Conservation (phyloP, 35 echinoderm and acorn worm species). For the Hemicentrotus pulcherrimus region DNA sequence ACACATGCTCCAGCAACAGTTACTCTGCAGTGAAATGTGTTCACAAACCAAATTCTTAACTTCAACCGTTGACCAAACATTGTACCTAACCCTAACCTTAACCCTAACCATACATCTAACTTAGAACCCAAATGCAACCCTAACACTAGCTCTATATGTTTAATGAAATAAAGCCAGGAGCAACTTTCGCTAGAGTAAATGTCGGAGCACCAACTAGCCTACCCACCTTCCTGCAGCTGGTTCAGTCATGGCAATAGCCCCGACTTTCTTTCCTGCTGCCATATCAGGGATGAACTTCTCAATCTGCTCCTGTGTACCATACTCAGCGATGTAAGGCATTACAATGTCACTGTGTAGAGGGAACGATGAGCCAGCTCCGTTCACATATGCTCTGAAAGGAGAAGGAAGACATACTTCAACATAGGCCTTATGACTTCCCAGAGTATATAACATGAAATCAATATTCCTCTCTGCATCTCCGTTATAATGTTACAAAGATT, state of each 20-base stretch:
- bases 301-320: constrained; percentile 71
- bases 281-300: constrained; percentile 73
- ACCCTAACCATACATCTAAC: no score
- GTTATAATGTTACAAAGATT: neutral
- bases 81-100: no score
- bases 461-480: neutral
- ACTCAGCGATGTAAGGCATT: constrained; percentile 71
- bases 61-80: no score
- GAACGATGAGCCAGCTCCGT: constrained; percentile 52
- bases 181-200: no score
- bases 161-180: no score
- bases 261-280: constrained; percentile 70
- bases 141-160: no score
- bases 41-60: neutral
- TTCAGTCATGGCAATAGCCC: constrained; percentile 81
- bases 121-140: no score
- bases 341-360: constrained; percentile 73
- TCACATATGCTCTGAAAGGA: constrained; percentile 61
- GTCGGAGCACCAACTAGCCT: no score
- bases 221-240: constrained; percentile 80
- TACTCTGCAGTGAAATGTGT: neutral
- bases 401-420: neutral
- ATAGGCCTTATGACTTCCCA: neutral
- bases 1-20: no score
- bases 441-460: neutral